phyloP scores from a whole-genome alignment of 2,888 invertebrate genomes.

The Amphipoea lucens region DNA sequence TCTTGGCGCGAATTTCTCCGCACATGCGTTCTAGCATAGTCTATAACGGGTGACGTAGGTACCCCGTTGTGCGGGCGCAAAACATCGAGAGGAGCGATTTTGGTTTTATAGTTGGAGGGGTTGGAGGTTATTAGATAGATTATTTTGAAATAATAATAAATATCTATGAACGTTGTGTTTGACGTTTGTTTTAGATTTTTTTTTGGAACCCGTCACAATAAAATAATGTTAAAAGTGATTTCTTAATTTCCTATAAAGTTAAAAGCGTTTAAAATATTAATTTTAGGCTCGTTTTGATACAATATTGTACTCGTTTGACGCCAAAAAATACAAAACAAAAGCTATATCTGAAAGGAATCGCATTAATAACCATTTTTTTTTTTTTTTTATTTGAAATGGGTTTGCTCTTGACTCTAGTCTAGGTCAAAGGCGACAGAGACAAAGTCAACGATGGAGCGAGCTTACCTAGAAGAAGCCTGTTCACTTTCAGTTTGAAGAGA shows the following conservation, averaged over 20 bases:
- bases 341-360: background rate
- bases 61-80: conserved; percentile 9
- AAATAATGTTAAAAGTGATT: background rate
- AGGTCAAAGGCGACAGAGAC: no score
- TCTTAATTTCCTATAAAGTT: background rate
- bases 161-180: background rate
- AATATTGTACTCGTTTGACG: background rate
- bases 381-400: no score
- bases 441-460: no score
- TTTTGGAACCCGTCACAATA: background rate
- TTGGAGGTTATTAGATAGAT: background rate
- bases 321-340: conserved; percentile 6
- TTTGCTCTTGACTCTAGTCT: no score
- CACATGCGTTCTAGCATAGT: conserved; percentile 45
- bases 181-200: background rate
- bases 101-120: background rate
- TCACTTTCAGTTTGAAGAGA: no score
- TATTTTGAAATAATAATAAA: background rate
- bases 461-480: no score
- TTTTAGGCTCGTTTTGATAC: background rate
- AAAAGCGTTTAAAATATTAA: no score
- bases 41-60: conserved; percentile 9
- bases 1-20: conserved; percentile 53
- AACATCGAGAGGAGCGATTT: conserved; percentile 35
- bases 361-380: background rate